Conservation (phyloP, 1,140 invertebrate species). For the Orius laevigatus region DNA sequence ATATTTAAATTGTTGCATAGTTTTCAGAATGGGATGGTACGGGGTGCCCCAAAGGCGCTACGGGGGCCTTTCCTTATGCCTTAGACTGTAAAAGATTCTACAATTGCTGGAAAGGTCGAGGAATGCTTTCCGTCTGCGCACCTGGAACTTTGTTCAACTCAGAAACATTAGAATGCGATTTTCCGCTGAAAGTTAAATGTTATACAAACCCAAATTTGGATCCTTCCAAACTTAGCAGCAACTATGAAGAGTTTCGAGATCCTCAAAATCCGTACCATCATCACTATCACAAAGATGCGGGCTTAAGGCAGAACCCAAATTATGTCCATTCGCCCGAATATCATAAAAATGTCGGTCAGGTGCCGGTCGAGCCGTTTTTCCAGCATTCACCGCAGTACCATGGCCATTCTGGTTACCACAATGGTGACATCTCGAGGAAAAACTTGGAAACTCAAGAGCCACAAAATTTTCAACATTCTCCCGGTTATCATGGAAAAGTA, state of each 20-base stretch:
- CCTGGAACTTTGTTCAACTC: conserved; percentile 51
- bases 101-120: conserved; percentile 45
- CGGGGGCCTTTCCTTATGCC: conserved; percentile 39
- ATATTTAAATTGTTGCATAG: not conserved
- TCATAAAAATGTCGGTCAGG: too few relatives aligned
- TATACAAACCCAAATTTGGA: not conserved
- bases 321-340: too few relatives aligned
- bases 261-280: conserved; percentile 7
- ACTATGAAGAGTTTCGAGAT: too few relatives aligned
- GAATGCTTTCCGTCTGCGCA: conserved; percentile 37
- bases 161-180: conserved; percentile 41
- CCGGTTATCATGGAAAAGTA: too few relatives aligned
- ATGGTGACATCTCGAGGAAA: too few relatives aligned
- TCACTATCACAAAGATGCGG: conserved; percentile 7
- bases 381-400: too few relatives aligned
- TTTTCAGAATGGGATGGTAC: conserved; percentile 8
- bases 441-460: too few relatives aligned
- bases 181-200: conserved; percentile 42
- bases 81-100: conserved; percentile 48
- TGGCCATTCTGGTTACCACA: too few relatives aligned
- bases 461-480: too few relatives aligned
- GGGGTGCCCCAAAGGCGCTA: conserved; percentile 22
- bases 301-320: too few relatives aligned
- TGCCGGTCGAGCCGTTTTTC: too few relatives aligned
- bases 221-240: too few relatives aligned